Percentiles rank a stretch among this genome's conserved stretches.
phyloP scores from a whole-genome alignment of 35 echinoderm and acorn worm genomes.

The Apostichopus japonicus region DNA sequence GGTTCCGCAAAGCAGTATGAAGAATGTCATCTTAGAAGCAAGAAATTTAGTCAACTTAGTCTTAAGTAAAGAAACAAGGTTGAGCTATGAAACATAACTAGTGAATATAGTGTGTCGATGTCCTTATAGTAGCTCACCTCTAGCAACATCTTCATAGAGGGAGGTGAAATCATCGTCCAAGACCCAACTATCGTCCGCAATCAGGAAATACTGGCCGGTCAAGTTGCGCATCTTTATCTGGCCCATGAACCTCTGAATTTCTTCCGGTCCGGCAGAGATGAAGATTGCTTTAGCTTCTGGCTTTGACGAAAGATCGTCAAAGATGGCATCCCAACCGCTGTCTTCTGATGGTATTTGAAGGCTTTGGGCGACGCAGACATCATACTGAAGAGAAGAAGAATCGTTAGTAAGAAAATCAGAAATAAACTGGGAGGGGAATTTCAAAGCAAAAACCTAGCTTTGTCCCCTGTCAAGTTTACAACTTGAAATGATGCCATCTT shows the following conservation, averaged over 20 bases:
- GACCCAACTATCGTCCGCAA: constrained; percentile 49
- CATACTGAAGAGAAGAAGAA: constrained; percentile 49
- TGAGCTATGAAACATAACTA: too few relatives aligned
- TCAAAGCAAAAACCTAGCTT: too few relatives aligned
- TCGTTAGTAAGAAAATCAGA: not conserved
- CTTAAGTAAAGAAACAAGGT: too few relatives aligned
- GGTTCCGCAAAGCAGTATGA: too few relatives aligned
- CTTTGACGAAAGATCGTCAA: constrained; percentile 45
- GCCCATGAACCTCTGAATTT: constrained; percentile 52
- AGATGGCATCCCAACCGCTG: constrained; percentile 54
- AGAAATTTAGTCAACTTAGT: too few relatives aligned
- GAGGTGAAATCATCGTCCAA: not conserved
- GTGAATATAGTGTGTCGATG: too few relatives aligned
- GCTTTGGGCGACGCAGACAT: constrained; percentile 69
- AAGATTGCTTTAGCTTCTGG: constrained; percentile 72
- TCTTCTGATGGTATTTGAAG: constrained; percentile 26
- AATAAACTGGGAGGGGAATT: too few relatives aligned
- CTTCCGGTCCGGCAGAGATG: constrained; percentile 26
- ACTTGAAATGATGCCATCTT: too few relatives aligned
- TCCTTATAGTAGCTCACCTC: not conserved
- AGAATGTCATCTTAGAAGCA: too few relatives aligned
- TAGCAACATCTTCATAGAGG: constrained; percentile 19
- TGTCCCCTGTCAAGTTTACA: too few relatives aligned
- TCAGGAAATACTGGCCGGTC: constrained; percentile 66
- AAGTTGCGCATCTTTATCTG: constrained; percentile 49